These are phyloP conservation scores for Oryzias celebensis DNA, from an alignment of 2,113 vertebrate genomes.

Conservation along the genomic window DNA sequence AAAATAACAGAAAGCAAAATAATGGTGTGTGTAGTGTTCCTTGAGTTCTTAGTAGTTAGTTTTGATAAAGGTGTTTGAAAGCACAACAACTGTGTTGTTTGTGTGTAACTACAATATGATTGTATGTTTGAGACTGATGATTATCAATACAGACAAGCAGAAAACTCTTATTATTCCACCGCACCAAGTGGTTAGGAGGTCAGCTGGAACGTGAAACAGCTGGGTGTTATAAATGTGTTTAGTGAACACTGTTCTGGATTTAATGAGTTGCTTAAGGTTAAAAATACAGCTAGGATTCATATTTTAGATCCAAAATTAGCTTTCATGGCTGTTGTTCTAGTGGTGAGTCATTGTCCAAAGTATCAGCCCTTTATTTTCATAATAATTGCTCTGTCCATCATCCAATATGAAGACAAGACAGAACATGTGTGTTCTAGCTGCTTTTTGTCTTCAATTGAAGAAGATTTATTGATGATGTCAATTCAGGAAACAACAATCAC, in stretches of 20 bases:
- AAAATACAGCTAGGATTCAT: not conserved
- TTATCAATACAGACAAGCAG: no score
- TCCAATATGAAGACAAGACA: constrained; percentile 11
- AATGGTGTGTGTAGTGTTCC: no score
- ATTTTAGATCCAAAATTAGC: not conserved
- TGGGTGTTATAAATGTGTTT: not conserved
- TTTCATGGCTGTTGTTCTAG: constrained; percentile 20
- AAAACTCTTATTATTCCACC: no score
- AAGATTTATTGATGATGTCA: constrained; percentile 1
- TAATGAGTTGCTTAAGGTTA: not conserved
- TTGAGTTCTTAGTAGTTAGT: no score
- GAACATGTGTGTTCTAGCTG: not conserved
- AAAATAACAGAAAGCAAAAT: no score
- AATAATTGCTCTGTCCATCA: constrained; percentile 1
- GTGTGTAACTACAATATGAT: no score
- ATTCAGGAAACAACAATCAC: not conserved
- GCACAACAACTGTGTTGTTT: no score
- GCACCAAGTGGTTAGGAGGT: not conserved
- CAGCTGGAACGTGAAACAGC: not conserved
- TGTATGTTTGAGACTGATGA: no score
- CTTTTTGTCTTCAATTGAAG: not conserved
- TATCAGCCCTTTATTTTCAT: constrained; percentile 14
- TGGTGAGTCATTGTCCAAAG: constrained; percentile 19
- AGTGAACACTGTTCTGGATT: constrained; percentile 10
- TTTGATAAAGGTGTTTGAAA: no score